Evolutionary conservation across 2,113 vertebrate genomes (phyloP).

Genomic region (Aspiorhynchus laticeps): DNA sequence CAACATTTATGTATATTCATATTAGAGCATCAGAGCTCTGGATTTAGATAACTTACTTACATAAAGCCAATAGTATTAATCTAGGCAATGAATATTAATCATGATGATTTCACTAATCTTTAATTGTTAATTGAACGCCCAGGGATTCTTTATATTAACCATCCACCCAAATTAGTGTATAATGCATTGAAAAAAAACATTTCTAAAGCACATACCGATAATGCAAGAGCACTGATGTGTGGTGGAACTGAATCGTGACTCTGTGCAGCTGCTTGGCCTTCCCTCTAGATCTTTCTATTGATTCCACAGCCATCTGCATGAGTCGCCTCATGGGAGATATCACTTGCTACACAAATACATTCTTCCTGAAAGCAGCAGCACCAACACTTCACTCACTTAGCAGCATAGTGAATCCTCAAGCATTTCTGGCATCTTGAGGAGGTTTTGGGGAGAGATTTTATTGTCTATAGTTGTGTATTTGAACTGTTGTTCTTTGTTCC

Average conservation of each 20-base stretch:
- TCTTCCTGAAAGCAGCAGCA: neutral
- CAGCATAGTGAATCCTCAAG: neutral
- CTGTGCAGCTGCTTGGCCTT: neutral
- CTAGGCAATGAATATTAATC: neutral
- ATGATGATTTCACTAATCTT: neutral
- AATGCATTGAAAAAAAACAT: too few relatives aligned
- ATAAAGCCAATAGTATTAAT: neutral
- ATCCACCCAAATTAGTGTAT: neutral
- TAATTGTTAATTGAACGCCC: neutral
- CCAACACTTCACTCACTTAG: neutral
- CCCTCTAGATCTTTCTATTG: conserved; percentile 9
- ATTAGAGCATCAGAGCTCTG: neutral
- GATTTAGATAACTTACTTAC: neutral
- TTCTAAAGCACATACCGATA: neutral
- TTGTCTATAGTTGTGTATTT: neutral
- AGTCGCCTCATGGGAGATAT: conserved; percentile 2
- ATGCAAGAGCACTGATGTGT: neutral
- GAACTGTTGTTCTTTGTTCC: conserved; percentile 54
- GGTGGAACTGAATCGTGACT: neutral
- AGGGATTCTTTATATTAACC: neutral
- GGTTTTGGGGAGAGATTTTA: neutral
- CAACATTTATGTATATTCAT: neutral
- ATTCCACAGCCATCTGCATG: neutral
- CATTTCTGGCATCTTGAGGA: neutral
- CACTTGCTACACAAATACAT: conserved; percentile 18